Percentiles rank a stretch among this genome's conserved stretches.
Evolutionary conservation across 2,797 vertebrate species (phyloP).

Genomic region (Australoheros facetus): DNA sequence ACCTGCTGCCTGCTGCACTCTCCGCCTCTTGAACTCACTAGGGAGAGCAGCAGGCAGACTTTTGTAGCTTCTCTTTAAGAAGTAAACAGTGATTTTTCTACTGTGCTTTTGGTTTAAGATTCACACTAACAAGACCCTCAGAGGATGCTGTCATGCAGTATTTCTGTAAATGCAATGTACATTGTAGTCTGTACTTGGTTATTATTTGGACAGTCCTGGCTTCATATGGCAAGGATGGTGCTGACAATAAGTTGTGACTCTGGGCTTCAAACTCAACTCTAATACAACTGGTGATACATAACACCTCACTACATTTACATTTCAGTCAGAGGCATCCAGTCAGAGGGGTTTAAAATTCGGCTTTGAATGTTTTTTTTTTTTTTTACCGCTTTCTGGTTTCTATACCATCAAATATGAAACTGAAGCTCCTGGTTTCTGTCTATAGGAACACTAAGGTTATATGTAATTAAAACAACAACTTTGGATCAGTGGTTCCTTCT

Average conservation of each 20-base stretch:
- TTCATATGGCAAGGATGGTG: neutral
- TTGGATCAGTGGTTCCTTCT: neutral
- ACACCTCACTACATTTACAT: neutral
- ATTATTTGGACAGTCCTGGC: neutral
- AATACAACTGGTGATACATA: neutral
- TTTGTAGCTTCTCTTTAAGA: constrained; percentile 18
- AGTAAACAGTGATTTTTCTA: neutral
- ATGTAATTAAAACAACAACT: too few relatives aligned
- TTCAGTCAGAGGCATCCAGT: neutral
- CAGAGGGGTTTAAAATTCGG: neutral
- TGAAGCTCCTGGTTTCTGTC: too few relatives aligned
- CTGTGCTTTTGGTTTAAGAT: constrained; percentile 1
- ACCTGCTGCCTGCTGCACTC: constrained; percentile 3
- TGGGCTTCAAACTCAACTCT: neutral
- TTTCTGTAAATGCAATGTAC: neutral
- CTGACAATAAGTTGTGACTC: neutral
- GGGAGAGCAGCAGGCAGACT: neutral
- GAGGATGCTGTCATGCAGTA: neutral
- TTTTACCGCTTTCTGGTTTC: neutral
- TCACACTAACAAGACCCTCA: constrained; percentile 13
- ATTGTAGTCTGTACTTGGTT: neutral
- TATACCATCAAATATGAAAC: neutral
- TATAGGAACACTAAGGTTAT: too few relatives aligned
- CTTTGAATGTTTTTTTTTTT: neutral
- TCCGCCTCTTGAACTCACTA: neutral